A percentile compares a stretch with the other conserved stretches of the same genome.
Evolutionary conservation across 2,888 invertebrate species (phyloP).

Genomic region (Lasioglossum calceatum): DNA sequence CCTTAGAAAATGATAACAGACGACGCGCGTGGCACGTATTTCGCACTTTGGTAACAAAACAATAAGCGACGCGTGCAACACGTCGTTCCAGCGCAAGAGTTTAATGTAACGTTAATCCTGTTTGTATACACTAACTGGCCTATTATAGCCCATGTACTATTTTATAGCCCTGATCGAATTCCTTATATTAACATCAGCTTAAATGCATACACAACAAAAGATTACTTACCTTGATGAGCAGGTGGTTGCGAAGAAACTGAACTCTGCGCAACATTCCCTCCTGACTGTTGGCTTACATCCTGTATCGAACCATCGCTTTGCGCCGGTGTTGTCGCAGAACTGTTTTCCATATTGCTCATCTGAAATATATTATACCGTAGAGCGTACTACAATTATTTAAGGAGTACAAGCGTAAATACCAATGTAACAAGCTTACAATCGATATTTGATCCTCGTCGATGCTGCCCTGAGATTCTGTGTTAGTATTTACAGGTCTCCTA

Average conservation of each 20-base stretch:
- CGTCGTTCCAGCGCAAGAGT: neutral
- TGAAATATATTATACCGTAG: constrained; percentile 45
- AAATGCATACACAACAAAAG: constrained; percentile 7
- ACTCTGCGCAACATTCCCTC: constrained; percentile 77
- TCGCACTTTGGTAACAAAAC: neutral
- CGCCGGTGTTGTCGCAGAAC: constrained; percentile 78
- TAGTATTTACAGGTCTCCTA: constrained; percentile 78
- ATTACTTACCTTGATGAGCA: constrained; percentile 80
- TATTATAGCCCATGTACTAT: neutral
- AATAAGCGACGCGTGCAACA: neutral
- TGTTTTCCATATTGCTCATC: constrained; percentile 83
- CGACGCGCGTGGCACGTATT: neutral
- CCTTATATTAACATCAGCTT: constrained; percentile 2
- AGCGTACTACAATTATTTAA: neutral
- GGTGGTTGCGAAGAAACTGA: constrained; percentile 79
- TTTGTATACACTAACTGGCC: constrained; percentile 1
- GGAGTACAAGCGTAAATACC: neutral
- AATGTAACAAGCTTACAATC: constrained; percentile 73
- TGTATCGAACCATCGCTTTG: constrained; percentile 81
- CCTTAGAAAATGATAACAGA: neutral
- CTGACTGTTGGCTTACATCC: constrained; percentile 79
- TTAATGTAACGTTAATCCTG: neutral
- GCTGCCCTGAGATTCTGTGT: constrained; percentile 81
- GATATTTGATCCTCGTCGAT: constrained; percentile 83
- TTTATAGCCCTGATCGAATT: constrained; percentile 6